Evolutionary conservation across 2,113 vertebrate species (phyloP).

Genomic region (Gasterosteus nipponicus): DNA sequence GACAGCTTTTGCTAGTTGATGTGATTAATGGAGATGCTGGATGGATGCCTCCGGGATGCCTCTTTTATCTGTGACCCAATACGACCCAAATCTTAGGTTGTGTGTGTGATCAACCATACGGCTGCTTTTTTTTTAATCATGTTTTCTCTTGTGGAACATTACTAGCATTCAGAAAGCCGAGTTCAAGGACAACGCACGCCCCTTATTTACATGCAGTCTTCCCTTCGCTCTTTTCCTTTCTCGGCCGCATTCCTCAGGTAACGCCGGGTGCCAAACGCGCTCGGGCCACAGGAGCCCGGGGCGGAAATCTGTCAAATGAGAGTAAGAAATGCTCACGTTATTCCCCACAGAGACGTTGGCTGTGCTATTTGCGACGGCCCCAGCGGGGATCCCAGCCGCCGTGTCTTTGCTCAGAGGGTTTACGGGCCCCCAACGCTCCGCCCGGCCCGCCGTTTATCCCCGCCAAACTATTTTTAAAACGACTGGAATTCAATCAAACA

Average conservation of each 20-base stretch:
- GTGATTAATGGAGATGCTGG: not conserved
- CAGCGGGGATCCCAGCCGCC: constrained; percentile 63
- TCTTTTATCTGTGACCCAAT: not conserved
- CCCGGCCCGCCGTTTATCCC: constrained; percentile 67
- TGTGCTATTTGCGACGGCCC: constrained; percentile 60
- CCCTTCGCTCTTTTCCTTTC: constrained; percentile 22
- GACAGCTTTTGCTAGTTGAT: not conserved
- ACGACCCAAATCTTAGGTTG: not conserved
- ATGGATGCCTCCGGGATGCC: not conserved
- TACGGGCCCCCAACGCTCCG: constrained; percentile 49
- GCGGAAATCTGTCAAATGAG: constrained; percentile 69
- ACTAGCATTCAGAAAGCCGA: not conserved
- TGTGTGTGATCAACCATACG: not conserved
- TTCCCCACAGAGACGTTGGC: constrained; percentile 58
- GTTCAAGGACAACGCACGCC: constrained; percentile 15
- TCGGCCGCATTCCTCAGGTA: constrained; percentile 49
- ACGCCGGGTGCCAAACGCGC: constrained; percentile 52
- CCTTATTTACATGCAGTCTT: constrained; percentile 16
- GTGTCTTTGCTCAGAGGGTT: constrained; percentile 62
- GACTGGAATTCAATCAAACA: constrained; percentile 80
- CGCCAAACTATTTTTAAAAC: constrained; percentile 78
- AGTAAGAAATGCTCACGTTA: constrained; percentile 51
- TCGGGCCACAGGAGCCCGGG: constrained; percentile 65
- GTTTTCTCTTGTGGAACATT: not conserved
- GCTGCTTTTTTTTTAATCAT: not conserved